phyloP scores from a whole-genome alignment of 2,113 vertebrate species.

The Leucopternis melanops region DNA sequence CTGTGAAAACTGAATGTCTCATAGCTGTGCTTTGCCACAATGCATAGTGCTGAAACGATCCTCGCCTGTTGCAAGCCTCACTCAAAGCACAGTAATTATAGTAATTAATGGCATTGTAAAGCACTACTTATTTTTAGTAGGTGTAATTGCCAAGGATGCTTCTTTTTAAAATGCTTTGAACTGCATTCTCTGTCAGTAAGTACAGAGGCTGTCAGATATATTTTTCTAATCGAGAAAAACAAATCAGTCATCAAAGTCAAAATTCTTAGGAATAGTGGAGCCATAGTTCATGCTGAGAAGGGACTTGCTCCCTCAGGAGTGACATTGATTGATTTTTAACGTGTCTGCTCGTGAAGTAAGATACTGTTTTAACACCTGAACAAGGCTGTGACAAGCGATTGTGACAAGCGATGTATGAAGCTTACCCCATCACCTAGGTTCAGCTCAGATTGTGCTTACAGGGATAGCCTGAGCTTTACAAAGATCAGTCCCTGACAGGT shows the following conservation, averaged over 20 bases:
- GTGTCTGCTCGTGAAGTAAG: neutral
- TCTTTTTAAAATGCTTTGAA: constrained; percentile 39
- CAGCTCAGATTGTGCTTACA: neutral
- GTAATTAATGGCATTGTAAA: constrained; percentile 43
- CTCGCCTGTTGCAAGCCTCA: neutral
- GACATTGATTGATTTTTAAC: neutral
- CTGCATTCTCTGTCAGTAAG: constrained; percentile 1
- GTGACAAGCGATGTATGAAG: neutral
- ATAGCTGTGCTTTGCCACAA: neutral
- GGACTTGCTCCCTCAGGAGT: neutral
- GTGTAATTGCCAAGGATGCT: constrained; percentile 32
- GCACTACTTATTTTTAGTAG: constrained; percentile 40
- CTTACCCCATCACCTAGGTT: neutral
- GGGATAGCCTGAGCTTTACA: neutral
- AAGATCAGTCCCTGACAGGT: neutral
- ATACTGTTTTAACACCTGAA: neutral
- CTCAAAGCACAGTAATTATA: constrained; percentile 10
- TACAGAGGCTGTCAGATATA: neutral
- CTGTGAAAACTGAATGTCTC: neutral
- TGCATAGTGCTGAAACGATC: neutral
- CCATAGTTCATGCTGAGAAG: neutral
- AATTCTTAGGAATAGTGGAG: neutral
- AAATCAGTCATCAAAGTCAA: constrained; percentile 13
- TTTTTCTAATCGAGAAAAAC: constrained; percentile 25
- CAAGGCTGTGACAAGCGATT: neutral